Evolutionary conservation across 2,113 vertebrate genomes (phyloP).

Genomic region (Coptodon rendalli): DNA sequence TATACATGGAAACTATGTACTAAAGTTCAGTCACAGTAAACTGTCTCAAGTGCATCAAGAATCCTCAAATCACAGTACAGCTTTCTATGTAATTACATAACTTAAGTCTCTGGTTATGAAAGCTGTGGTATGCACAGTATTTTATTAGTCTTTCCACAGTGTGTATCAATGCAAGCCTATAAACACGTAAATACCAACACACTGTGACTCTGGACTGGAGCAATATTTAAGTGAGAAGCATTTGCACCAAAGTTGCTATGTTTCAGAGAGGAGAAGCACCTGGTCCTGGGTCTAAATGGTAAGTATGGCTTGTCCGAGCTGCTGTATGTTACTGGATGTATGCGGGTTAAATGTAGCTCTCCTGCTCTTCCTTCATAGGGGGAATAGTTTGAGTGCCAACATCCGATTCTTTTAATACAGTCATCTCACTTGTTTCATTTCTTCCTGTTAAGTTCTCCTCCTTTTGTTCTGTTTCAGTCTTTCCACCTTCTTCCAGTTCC

Average conservation of each 20-base stretch:
- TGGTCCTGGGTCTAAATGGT: not conserved
- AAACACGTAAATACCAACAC: not conserved
- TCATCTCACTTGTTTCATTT: slow-evolving; percentile 55
- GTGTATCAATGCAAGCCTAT: not conserved
- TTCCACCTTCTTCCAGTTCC: not conserved
- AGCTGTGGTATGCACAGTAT: not conserved
- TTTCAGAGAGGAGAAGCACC: not conserved
- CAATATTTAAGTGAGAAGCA: not conserved
- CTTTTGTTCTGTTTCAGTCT: not conserved
- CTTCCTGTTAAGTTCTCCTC: not conserved
- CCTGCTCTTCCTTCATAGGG: slow-evolving; percentile 85
- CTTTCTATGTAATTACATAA: not conserved
- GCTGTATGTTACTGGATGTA: not conserved
- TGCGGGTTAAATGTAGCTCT: slow-evolving; percentile 60
- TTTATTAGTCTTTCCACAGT: not conserved
- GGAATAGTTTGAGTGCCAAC: slow-evolving; percentile 78
- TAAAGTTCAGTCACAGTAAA: slow-evolving; percentile 14
- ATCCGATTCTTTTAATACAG: slow-evolving; percentile 79
- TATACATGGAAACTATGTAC: not conserved
- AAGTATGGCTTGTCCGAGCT: not conserved
- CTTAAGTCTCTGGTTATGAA: not conserved
- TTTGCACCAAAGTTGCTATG: not conserved
- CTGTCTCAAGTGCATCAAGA: slow-evolving; percentile 19
- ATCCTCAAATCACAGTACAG: not conserved
- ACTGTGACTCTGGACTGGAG: not conserved